Percentiles rank a stretch among this genome's conserved stretches.
These are phyloP conservation scores for Bufo bufo DNA, from an alignment of 2,113 vertebrate genomes.

Conservation along the genomic window DNA sequence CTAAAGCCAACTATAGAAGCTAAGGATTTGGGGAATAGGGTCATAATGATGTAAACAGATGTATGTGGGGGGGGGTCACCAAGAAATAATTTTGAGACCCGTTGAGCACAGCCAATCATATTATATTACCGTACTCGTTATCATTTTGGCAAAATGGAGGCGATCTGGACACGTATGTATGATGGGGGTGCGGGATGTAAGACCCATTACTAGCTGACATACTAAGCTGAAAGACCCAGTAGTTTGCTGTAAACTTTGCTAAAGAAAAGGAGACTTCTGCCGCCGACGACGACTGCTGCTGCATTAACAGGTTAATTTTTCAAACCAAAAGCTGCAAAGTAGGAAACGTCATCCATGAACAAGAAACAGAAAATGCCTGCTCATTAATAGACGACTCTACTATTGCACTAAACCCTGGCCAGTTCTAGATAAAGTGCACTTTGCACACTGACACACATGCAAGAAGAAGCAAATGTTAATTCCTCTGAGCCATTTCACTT, in stretches of 20 bases:
- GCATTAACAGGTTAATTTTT: background rate
- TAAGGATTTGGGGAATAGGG: no score
- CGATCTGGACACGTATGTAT: background rate
- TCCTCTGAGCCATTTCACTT: background rate
- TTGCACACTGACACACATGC: background rate
- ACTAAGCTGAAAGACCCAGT: background rate
- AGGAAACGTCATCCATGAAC: background rate
- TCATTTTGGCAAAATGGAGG: background rate
- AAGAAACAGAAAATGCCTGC: background rate
- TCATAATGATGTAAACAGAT: no score
- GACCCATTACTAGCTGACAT: background rate
- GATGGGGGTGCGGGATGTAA: background rate
- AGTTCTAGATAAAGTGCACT: background rate
- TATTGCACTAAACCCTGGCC: background rate
- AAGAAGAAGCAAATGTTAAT: background rate
- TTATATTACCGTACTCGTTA: no score
- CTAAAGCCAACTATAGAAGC: background rate
- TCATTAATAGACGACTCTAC: background rate
- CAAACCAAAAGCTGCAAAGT: conserved; percentile 3
- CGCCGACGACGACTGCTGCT: background rate
- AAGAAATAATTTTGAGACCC: background rate
- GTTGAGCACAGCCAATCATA: background rate
- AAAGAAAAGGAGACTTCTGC: no score
- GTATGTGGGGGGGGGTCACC: background rate
- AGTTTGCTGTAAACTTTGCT: no score